These are phyloP conservation scores for Minunthozetes semirufus DNA, from an alignment of 2,888 invertebrate species.

Conservation along the genomic window DNA sequence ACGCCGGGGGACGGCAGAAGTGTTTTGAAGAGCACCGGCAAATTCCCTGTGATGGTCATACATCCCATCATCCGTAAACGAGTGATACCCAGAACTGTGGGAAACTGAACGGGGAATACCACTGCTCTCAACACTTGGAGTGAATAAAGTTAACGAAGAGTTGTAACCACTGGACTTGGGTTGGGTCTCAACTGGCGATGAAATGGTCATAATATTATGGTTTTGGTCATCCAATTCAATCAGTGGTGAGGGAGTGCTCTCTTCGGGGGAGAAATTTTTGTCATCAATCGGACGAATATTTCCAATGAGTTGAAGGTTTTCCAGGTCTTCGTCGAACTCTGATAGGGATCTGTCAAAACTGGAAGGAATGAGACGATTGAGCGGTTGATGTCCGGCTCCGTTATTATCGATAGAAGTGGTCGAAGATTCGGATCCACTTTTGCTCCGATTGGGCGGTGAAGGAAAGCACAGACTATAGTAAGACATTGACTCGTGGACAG, in stretches of 20 bases:
- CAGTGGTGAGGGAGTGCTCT: background rate
- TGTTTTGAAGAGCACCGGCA: constrained; percentile 2
- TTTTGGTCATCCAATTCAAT: constrained; percentile 23
- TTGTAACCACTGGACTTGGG: constrained; percentile 25
- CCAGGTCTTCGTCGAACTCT: constrained; percentile 24
- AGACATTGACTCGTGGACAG: constrained; percentile 38
- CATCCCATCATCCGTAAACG: constrained; percentile 41
- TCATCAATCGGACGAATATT: constrained; percentile 8
- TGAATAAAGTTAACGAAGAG: constrained; percentile 34
- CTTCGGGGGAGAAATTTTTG: constrained; percentile 6
- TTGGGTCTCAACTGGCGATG: constrained; percentile 3
- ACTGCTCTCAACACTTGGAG: constrained; percentile 39
- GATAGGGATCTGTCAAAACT: background rate
- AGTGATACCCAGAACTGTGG: constrained; percentile 43
- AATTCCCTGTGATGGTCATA: constrained; percentile 20
- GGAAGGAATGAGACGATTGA: background rate
- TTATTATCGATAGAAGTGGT: constrained; percentile 26
- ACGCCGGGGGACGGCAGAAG: constrained; percentile 1
- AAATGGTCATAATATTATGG: constrained; percentile 12
- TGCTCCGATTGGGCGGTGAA: constrained; percentile 32
- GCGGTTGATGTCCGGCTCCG: background rate
- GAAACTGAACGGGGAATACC: constrained; percentile 42
- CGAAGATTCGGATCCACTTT: background rate
- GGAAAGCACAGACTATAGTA: constrained; percentile 39
- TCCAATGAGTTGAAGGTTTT: constrained; percentile 11